Base-by-base conservation (phyloP, 1,140 invertebrate species). In the Drosophila nigrodunni region DNA sequence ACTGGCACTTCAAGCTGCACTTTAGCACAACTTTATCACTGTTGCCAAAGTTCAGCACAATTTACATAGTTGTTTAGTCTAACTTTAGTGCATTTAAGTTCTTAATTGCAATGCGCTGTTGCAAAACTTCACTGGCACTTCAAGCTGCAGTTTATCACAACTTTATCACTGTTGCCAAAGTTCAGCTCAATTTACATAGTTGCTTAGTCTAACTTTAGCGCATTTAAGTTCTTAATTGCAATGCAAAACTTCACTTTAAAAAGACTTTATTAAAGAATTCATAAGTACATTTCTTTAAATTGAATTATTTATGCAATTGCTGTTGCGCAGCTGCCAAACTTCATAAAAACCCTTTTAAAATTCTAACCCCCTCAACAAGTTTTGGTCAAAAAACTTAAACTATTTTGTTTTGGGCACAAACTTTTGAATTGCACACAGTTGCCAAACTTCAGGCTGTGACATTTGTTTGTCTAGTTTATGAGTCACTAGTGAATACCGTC, bases 401-500 rank as follows among this genome's bases (percentile, higher is more conserved):
- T 25, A 37, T 50, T 62, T 62, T n/a, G 34, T 61, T 35, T 34
- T 13, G 35, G 11, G 21, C 30, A 7, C 50, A 62, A 62, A 50
- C 46, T 25, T 21, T 34, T 41, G 30, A 52, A 11, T 7, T n/a
- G 30, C 25, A 15, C 35, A 15, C 7, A 8, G 37, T 54, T 54
- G 49, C 62, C 62, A 41, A 55, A 66, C 13, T 66, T 65, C 21
- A 52, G 46, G 7, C 15, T 41, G 62, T 41, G 43, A 35, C 61
- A 73, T 67, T 46, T 68, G 30, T 15, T 55, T 8, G 50, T 37
- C 5, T 30, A 62, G 58, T 70, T 69, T 74, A 74, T 69, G 66
- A 70, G 65, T 60, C 57, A 69, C 37, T 70, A 55, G 64, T 73
- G 81, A 77, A 80, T 76, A 62, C 30, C 35, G 2, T 4, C 55